Evolutionary conservation across 2,888 invertebrate species (phyloP), one percentile per base, ranked within the genome.

Genomic region (Griposia aprilina): DNA sequence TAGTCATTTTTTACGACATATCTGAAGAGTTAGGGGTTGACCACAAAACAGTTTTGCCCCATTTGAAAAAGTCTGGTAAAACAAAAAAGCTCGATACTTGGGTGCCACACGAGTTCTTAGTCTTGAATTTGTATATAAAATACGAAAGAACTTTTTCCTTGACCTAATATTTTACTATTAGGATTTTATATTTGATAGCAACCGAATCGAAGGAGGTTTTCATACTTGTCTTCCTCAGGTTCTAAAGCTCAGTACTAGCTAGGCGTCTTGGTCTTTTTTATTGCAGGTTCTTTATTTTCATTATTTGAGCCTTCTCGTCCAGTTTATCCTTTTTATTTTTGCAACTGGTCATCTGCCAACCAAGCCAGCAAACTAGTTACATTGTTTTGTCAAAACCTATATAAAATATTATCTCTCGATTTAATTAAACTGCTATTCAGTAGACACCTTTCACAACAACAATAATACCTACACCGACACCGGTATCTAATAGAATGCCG

Each of bases 361-460:
- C 1, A 15, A 30, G 6, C 20, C 11, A 36, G 11, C 30, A 48
- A 30, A 30, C 7, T 23, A 20, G 20, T 45, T 11, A n/a, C 23
- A 72, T 50, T 79, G 13, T 65, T 20, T 65, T 59, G 30, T 81
- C 36, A 48, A 50, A 67, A 30, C 15, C 30, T 36, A 36, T 36
- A 36, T 36, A 36, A 36, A 36, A 36, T 36, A 36, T 36, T 81
- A 60, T 48, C 23, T 60, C 11, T 55, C 15, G 0, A 8, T 26
- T 7, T 68, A 67, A 59, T 72, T 20, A 52, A 74, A 67, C n/a
- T 50, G 3, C 60, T 30, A 68, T 45, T 68, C 20, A 52, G 15
- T 36, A 50, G 30, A 66, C 52, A 60, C 80, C 80, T 70, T 82
- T 82, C 76, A 82, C 60, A 60, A 15, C 83, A 63, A 82, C 68